Base-by-base conservation (phyloP, 1,140 invertebrate genomes). In the Andrena cerasifolii region DNA sequence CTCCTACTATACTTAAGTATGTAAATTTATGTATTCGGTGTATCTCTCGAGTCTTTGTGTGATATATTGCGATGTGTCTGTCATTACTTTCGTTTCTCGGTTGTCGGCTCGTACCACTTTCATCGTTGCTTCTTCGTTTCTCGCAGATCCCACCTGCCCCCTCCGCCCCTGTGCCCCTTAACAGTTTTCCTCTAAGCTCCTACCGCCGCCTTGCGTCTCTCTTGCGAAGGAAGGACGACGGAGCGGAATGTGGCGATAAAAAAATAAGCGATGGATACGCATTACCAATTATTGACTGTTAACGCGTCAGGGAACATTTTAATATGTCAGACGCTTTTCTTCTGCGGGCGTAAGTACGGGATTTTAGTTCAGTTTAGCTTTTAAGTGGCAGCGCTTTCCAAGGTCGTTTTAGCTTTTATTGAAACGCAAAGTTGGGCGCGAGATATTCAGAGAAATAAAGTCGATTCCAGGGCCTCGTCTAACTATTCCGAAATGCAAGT, bases 1-100 rank as follows among this genome's bases (percentile, higher is more conserved):
- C 49, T 24, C 0, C 54, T 61, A 21, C 65, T 82, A 62, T 77
- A 43, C n/a, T 65, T 73, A 65, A 56, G 51, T 74, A 71, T 24
- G 45, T 73, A 70, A 78, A 78, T 54, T 73, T 56, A 67, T 76
- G 40, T 81, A 79, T 84, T 86, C 78, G 63, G 75, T 82, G 82
- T 82, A 80, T 86, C 28, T 74, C 49, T 80, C 47, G 24, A 86
- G 79, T 87, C 74, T 87, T 63, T 40, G 73, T 66, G 56, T 82
- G 73, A 82, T 80, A 86, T 80, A 78, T 85, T 75, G 47, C 43
- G 65, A 79, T 66, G 67, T 83, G 54, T 59, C 18, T 66, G 51
- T 84, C 61, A 63, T 49, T 82, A 83, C 80, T 83, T 84, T 84
- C 82, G 65, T 75, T 83, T 31, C 56, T 24, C 24, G 45, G 4